Evolutionary conservation across 2,113 vertebrate species (phyloP).

Genomic region (Candoia aspera): DNA sequence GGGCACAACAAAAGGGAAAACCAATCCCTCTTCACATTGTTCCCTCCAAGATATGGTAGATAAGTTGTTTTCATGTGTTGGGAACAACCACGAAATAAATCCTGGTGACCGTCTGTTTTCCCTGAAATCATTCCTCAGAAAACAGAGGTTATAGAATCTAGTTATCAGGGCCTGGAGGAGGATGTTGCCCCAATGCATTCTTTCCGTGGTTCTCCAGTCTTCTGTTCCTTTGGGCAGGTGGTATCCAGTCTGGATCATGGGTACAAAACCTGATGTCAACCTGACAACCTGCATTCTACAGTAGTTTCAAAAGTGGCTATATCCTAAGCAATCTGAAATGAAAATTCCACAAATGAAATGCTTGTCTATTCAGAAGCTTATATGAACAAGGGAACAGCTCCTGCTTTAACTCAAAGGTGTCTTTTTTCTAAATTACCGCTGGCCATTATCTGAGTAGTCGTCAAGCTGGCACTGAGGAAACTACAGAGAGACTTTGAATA

Average conservation of each 20-base stretch:
- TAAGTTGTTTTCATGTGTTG: neutral
- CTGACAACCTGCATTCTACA: too few species aligned
- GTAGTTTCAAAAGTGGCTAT: neutral
- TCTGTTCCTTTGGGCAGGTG: neutral
- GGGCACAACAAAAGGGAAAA: neutral
- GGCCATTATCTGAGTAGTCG: neutral
- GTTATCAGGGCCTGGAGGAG: neutral
- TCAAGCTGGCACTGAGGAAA: too few species aligned
- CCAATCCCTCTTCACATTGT: neutral
- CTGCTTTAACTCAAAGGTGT: neutral
- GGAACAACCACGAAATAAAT: neutral
- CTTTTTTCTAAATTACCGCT: neutral
- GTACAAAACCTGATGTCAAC: neutral
- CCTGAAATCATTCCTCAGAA: neutral
- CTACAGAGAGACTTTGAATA: neutral
- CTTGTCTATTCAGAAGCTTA: neutral
- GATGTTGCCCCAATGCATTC: neutral
- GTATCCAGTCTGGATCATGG: neutral
- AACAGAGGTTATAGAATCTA: neutral
- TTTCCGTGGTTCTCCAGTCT: neutral
- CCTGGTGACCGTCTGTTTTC: fast-evolving
- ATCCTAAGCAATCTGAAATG: neutral
- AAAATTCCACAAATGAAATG: neutral
- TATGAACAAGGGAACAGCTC: neutral
- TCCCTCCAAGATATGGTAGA: neutral